Base-by-base conservation (phyloP, 2,888 invertebrate genomes). In the Hydrotaea cyrtoneurina region DNA sequence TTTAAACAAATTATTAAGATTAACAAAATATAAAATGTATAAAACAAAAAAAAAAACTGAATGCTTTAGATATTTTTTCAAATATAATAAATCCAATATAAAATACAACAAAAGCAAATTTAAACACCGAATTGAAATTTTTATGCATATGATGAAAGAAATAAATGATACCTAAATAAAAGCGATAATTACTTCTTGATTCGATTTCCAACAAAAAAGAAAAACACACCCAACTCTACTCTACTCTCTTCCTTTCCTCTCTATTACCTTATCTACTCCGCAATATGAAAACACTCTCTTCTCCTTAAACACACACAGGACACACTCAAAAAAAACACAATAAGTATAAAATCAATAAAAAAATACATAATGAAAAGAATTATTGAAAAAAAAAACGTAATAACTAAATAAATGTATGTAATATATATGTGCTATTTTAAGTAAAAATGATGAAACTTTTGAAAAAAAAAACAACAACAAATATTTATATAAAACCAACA, bases 31-130 rank as follows among this genome's bases (percentile, higher is more conserved):
- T 62, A 80, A 57, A 62, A 57, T 78, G 66, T 62, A 80, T 80
- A 72, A 69, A 78, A 64, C 50, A 79, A 55, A 36, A 59, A 75
- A 66, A 71, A 31, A 19, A 66, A 66, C 46, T 57, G 64, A 78
- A 75, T 78, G 75, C 78, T 74, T 75, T 82, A 78, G 75, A 71
- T 74, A 62, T 74, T 78, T 77, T 81, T 78, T 77, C 64, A 76
- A 72, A 36, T 73, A 72, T 73, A 73, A 43, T 74, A 59, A 74
- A 62, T 43, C 39, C 26, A 55, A 73, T 73, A 26, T 46, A 64
- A 62, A 73, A 75, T 59, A 53, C 19, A 39, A 39, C 39, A 73
- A 59, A 78, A 59, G 57, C 55, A 23, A 26, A 39, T 39, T 39
- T 10, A 78, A 74, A 75, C 66, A 75, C 62, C 55, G 50, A 71